Percentiles rank a stretch among this genome's conserved stretches.
These are phyloP conservation scores for Drosophila cardini DNA, from an alignment of 1,140 invertebrate genomes.

Conservation along the genomic window DNA sequence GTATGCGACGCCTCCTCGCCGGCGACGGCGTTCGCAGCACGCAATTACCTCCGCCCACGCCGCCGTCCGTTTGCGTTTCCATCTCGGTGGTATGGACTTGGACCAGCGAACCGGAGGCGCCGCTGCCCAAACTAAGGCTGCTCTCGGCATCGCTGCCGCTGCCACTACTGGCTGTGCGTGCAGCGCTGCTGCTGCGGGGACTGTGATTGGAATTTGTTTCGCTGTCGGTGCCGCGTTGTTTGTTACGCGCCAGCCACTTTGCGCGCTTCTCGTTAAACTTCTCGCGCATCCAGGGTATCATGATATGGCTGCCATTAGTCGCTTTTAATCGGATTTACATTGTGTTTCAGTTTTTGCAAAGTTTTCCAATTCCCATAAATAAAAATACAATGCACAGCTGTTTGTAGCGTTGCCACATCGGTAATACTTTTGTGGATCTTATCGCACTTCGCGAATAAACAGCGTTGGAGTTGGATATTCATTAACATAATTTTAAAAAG, in stretches of 20 bases:
- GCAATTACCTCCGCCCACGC: slow-evolving; percentile 58
- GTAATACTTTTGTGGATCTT: neutral
- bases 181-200: slow-evolving; percentile 18
- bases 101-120: slow-evolving; percentile 32
- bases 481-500: neutral
- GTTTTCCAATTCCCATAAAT: slow-evolving; percentile 45
- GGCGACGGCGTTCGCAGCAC: slow-evolving; percentile 66
- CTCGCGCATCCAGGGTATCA: slow-evolving; percentile 84
- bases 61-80: slow-evolving; percentile 63
- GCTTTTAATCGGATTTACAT: slow-evolving; percentile 37
- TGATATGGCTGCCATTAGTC: slow-evolving; percentile 63
- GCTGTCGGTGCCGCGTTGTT: slow-evolving; percentile 41
- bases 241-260: slow-evolving; percentile 75
- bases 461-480: neutral
- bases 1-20: slow-evolving; percentile 61
- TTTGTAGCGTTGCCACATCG: slow-evolving; percentile 38
- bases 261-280: slow-evolving; percentile 80
- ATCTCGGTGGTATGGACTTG: slow-evolving; percentile 60
- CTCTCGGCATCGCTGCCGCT: slow-evolving; percentile 60
- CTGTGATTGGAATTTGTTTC: slow-evolving; percentile 35
- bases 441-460: neutral
- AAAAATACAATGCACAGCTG: slow-evolving; percentile 62
- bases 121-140: slow-evolving; percentile 45
- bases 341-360: slow-evolving; percentile 24
- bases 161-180: slow-evolving; percentile 13